Conservation (phyloP, 1,140 invertebrate species). For the Dryas iulia region DNA sequence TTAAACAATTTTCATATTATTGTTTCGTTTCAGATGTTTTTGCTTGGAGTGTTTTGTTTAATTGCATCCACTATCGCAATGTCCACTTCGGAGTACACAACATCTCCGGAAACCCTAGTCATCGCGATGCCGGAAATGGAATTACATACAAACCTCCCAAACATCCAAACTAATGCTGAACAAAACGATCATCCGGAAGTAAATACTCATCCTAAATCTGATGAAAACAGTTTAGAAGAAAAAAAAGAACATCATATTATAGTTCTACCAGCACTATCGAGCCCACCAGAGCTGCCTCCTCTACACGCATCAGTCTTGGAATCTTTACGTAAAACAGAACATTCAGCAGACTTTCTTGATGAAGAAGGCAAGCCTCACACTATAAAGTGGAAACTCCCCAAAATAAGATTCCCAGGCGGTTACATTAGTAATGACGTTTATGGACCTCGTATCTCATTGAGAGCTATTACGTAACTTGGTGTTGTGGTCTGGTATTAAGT, state of each 20-base stretch:
- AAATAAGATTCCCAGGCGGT: conserved; percentile 1
- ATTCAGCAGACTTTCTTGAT: background rate
- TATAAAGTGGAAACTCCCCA: background rate
- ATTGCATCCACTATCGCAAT: background rate
- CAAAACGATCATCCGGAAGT: background rate
- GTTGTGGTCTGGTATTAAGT: too few species aligned
- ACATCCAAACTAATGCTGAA: background rate
- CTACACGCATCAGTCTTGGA: background rate
- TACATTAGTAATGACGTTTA: background rate
- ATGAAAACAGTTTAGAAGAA: background rate
- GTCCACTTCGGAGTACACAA: background rate
- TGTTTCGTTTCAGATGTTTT: background rate
- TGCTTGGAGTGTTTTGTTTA: background rate
- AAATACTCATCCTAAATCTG: background rate
- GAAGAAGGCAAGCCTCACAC: background rate
- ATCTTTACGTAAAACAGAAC: background rate
- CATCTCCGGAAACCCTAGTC: background rate
- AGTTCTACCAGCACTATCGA: background rate
- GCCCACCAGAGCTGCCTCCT: background rate
- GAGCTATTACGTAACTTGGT: background rate
- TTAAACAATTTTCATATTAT: background rate
- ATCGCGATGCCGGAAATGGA: background rate
- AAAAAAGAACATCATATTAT: background rate
- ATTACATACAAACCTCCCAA: background rate
- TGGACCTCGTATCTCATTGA: background rate